Evolutionary conservation across 2,113 vertebrate genomes (phyloP), one percentile per base, ranked within the genome.

Genomic region (Apaloderma vittatum): DNA sequence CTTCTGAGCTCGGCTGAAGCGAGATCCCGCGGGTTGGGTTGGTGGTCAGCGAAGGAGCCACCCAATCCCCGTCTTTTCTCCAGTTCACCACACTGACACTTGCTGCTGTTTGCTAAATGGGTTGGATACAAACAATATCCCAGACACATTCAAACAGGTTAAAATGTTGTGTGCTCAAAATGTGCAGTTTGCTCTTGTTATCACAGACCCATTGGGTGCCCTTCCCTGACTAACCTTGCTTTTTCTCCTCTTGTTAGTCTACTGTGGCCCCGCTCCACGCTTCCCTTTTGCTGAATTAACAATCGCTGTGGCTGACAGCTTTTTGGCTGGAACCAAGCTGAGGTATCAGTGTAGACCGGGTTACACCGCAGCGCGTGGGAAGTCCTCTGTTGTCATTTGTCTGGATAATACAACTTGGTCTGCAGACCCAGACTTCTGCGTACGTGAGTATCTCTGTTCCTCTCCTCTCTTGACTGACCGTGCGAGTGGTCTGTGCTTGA

Each of bases 301-400:
- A 1, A 7, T 1, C 1, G 5, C 73, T 6, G 88, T 7, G 21
- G 40, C 12, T 13, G 13, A 11, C n/a, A 36, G 6, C 16, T 87
- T 6, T 32, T 8, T 0, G 9, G 9, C 6, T 6, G 83, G 52
- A 9, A 79, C 83, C 0, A 0, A 3, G 34, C 36, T 96, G 71
- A 34, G 0, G 0, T 96, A 95, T 27, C 12, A 0, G 17, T 96
- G 94, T 30, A 57, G 54, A 6, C 51, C 62, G 0, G 95, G 95
- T 4, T 95, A 75, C 2, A 0, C 17, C 14, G 8, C 6, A 26
- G 79, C 16, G 0, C 1, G 1, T 3, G 92, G 52, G 0, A 86
- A 36, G 16, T 63, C 83, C 40, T 11, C 75, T 22, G 30, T 23
- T 3, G 32, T 91, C 76, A 82, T 57, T 6, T 96, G 95, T 20